Conservation (phyloP, 2,888 invertebrate species). For the Zaprionus obscuricornis region DNA sequence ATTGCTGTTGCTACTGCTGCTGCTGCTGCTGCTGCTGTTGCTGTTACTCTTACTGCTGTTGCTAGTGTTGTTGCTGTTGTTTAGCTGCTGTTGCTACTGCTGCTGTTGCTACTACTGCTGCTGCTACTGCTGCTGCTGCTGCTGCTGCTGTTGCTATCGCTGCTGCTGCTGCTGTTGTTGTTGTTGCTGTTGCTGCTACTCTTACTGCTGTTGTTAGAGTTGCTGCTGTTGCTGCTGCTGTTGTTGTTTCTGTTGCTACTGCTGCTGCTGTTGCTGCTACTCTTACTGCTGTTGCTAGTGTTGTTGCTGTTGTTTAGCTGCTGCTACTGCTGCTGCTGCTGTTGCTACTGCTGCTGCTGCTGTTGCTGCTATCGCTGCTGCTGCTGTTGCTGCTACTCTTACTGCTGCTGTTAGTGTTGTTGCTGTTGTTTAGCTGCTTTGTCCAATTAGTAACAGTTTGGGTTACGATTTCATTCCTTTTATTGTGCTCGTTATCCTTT, state of each 20-base stretch:
- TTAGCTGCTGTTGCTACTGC: too few species aligned
- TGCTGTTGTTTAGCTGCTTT: constrained; percentile 64
- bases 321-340: constrained; percentile 37
- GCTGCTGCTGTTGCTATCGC: constrained; percentile 19
- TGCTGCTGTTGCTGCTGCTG: constrained; percentile 14
- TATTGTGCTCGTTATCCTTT: constrained; percentile 79
- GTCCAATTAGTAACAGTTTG: constrained; percentile 78
- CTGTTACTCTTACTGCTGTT: constrained; percentile 18
- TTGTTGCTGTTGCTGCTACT: constrained; percentile 31
- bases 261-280: constrained; percentile 10
- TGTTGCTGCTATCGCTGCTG: constrained; percentile 10
- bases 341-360: constrained; percentile 20
- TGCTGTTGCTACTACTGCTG: too few species aligned
- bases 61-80: constrained; percentile 24
- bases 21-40: constrained; percentile 12
- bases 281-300: constrained; percentile 13
- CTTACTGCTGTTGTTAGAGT: constrained; percentile 11
- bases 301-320: constrained; percentile 49
- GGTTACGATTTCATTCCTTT: constrained; percentile 77
- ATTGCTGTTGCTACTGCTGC: too few species aligned
- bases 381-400: constrained; percentile 17
- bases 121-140: constrained; percentile 11
- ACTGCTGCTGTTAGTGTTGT: constrained; percentile 10
- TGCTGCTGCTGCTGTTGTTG: constrained; percentile 14
- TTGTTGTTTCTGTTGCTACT: constrained; percentile 32